phyloP scores from a whole-genome alignment of 2,113 vertebrate species.

The Ailurus styani region DNA sequence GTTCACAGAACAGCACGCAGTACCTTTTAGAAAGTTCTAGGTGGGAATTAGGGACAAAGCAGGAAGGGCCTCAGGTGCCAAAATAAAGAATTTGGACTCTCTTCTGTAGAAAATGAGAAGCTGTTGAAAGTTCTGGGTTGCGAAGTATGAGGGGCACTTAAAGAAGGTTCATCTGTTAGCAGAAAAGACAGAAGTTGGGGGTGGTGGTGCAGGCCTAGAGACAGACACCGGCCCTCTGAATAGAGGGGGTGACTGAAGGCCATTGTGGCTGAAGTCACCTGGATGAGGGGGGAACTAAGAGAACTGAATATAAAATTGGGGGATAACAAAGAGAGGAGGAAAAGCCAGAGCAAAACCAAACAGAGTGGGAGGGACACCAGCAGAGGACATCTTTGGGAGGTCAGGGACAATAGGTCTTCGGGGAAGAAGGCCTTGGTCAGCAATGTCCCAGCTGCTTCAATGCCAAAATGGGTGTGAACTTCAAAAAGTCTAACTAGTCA shows the following conservation, averaged over 20 bases:
- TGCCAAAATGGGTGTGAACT: not conserved
- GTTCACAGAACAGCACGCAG: not conserved
- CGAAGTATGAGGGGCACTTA: not conserved
- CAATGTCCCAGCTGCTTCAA: not conserved
- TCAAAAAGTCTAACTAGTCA: not conserved
- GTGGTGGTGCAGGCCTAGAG: not conserved
- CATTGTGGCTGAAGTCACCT: not conserved
- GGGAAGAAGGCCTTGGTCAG: not conserved
- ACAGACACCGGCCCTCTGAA: not conserved
- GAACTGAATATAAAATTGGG: not conserved
- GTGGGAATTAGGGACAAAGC: not conserved
- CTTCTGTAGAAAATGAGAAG: not conserved
- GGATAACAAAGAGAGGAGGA: not conserved
- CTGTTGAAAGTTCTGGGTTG: not conserved
- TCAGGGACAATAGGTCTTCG: not conserved
- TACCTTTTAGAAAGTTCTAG: not conserved
- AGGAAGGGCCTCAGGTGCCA: not conserved
- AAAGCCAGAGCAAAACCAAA: not conserved
- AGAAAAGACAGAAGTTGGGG: not conserved
- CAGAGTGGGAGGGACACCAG: not conserved
- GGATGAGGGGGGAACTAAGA: not conserved
- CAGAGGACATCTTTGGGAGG: not conserved
- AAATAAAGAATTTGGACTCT: not conserved
- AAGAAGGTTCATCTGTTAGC: not conserved
- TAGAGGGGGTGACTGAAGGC: not conserved